Conservation (phyloP, 2,888 invertebrate species). For the Agrilus cyanescens region DNA sequence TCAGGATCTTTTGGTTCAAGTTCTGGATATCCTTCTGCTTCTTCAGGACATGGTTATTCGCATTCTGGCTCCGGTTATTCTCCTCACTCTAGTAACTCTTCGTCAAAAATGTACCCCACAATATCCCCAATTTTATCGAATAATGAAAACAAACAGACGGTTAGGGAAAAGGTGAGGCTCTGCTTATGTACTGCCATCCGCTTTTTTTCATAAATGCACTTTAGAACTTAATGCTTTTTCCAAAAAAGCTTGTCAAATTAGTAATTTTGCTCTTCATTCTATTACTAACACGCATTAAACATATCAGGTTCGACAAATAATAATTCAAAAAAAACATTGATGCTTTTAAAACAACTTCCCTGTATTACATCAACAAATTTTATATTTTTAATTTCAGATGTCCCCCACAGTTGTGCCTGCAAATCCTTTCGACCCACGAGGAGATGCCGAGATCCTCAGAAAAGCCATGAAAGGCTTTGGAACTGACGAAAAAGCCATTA, state of each 20-base stretch:
- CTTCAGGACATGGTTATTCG: slow-evolving; percentile 1
- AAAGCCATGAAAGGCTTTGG: slow-evolving; percentile 90
- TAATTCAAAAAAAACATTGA: too few relatives aligned
- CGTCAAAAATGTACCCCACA: not conserved
- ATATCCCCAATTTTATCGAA: not conserved
- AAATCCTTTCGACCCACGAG: slow-evolving; percentile 65
- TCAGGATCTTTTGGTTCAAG: not conserved
- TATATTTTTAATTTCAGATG: slow-evolving; percentile 38
- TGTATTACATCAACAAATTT: too few relatives aligned
- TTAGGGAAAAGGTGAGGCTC: not conserved
- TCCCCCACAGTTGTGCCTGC: slow-evolving; percentile 65
- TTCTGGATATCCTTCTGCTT: slow-evolving; percentile 3
- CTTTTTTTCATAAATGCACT: too few relatives aligned
- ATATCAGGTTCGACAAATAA: too few relatives aligned
- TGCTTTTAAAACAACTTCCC: too few relatives aligned
- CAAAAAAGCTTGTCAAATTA: too few relatives aligned
- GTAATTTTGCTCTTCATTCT: too few relatives aligned
- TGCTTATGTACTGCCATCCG: not conserved
- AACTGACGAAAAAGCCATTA: slow-evolving; percentile 83
- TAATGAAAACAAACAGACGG: not conserved
- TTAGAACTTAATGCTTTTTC: too few relatives aligned
- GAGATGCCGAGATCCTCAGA: slow-evolving; percentile 70
- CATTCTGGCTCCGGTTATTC: not conserved
- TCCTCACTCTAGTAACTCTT: slow-evolving; percentile 3
- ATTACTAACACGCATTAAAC: too few relatives aligned